Evolutionary conservation across 2,888 invertebrate genomes (phyloP).

Genomic region (Cryptophagus acutangulus): DNA sequence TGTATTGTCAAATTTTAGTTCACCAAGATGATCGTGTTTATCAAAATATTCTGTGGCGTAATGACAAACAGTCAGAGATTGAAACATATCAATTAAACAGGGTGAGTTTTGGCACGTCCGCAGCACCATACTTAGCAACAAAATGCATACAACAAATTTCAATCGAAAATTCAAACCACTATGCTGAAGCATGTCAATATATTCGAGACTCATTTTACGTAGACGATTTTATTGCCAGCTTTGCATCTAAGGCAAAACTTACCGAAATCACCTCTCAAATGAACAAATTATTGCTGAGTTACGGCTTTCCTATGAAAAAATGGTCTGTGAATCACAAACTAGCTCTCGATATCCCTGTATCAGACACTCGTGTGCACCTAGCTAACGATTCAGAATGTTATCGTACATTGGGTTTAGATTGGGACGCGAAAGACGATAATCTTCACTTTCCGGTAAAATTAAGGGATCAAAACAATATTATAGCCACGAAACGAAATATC

Average conservation of each 20-base stretch:
- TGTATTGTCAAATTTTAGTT: conserved; percentile 4
- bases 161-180: background rate
- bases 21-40: background rate
- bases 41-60: background rate
- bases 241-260: conserved; percentile 6
- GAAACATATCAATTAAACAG: conserved; percentile 2
- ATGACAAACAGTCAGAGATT: background rate
- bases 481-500: conserved; percentile 11
- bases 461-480: background rate
- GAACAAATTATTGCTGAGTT: conserved; percentile 7
- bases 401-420: conserved; percentile 13
- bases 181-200: background rate
- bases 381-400: conserved; percentile 7
- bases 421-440: background rate
- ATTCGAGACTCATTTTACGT: conserved; percentile 12
- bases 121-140: conserved; percentile 5
- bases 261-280: conserved; percentile 3
- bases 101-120: conserved; percentile 8
- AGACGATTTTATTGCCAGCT: conserved; percentile 14
- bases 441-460: background rate
- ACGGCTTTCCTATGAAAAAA: conserved; percentile 20
- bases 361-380: background rate
- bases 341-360: background rate
- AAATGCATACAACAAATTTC: conserved; percentile 8
- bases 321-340: conserved; percentile 18